A percentile compares a stretch with the other conserved stretches of the same genome.
Evolutionary conservation across 2,888 invertebrate genomes (phyloP).

Genomic region (Autographa gamma): DNA sequence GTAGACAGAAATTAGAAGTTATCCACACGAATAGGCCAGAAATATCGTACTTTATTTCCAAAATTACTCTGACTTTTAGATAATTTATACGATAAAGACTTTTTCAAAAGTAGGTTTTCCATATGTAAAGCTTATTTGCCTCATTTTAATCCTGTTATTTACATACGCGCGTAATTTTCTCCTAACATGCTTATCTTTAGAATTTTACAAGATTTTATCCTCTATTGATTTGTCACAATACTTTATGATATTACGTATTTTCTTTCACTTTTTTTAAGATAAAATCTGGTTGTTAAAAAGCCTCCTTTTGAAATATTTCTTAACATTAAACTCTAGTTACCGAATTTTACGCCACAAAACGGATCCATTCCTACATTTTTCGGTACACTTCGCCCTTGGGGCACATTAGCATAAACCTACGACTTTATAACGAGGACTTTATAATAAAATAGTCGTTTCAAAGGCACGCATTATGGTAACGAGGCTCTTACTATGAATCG

Average conservation of each 20-base stretch:
- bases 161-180: too few relatives aligned
- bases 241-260: too few relatives aligned
- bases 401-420: slow-evolving; percentile 24
- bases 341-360: slow-evolving; percentile 27
- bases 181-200: too few relatives aligned
- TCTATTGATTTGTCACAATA: too few relatives aligned
- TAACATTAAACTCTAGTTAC: slow-evolving; percentile 18
- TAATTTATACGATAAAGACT: neutral
- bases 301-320: neutral
- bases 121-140: too few relatives aligned
- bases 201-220: too few relatives aligned
- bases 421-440: slow-evolving; percentile 27
- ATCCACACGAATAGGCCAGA: neutral
- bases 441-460: slow-evolving; percentile 30
- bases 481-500: slow-evolving; percentile 2
- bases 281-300: too few relatives aligned
- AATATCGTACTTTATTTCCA: neutral
- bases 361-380: slow-evolving; percentile 27
- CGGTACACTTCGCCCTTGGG: slow-evolving; percentile 25
- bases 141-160: too few relatives aligned
- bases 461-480: slow-evolving; percentile 30
- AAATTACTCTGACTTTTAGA: neutral
- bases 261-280: too few relatives aligned
- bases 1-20: neutral
- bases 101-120: too few relatives aligned